Conservation (phyloP, 2,113 vertebrate species). For the Saccopteryx leptura region DNA sequence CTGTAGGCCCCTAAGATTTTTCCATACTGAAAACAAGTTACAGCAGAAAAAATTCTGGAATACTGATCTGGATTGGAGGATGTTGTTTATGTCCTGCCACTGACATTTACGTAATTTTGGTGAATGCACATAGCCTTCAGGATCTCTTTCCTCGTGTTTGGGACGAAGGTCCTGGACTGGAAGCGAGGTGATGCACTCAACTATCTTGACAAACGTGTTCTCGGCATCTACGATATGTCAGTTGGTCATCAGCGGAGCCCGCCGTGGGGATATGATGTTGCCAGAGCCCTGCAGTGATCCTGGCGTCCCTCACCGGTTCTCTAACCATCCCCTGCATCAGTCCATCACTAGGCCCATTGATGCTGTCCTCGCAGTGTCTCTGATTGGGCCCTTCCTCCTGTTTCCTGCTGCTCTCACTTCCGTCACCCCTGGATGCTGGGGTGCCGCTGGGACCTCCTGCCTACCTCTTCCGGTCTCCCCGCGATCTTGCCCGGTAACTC, state of each 20-base stretch:
- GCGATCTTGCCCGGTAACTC: neutral
- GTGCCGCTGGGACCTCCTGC: neutral
- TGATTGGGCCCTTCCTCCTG: neutral
- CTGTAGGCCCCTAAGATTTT: neutral
- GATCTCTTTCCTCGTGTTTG: constrained; percentile 12
- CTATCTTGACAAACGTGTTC: neutral
- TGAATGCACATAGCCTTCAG: neutral
- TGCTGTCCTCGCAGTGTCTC: neutral
- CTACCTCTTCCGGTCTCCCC: neutral
- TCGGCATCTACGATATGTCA: neutral
- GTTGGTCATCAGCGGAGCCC: neutral
- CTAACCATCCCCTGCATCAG: neutral
- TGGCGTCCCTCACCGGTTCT: neutral
- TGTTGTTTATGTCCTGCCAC: constrained; percentile 42
- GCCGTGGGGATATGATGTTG: neutral
- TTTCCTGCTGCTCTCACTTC: neutral
- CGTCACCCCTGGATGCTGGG: neutral
- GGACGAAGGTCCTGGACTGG: neutral
- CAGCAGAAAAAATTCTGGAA: neutral
- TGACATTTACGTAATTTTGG: neutral
- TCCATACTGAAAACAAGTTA: constrained; percentile 29
- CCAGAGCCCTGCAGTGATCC: neutral
- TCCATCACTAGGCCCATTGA: neutral
- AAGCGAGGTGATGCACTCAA: neutral
- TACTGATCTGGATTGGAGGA: neutral